These are phyloP conservation scores for Apotomis betuletana DNA, from an alignment of 2,888 invertebrate species.

Conservation along the genomic window DNA sequence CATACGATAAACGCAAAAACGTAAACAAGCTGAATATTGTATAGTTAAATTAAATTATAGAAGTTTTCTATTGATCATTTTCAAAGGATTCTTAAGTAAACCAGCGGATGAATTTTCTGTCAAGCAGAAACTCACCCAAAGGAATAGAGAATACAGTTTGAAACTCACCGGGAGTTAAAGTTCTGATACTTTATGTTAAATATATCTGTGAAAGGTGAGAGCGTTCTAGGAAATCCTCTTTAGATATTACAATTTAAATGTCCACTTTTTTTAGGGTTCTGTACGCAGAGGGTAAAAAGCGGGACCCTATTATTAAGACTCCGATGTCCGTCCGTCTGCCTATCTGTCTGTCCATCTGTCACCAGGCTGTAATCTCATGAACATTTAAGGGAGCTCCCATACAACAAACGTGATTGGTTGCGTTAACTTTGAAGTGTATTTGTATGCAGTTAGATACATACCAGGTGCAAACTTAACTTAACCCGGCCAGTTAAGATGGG, in stretches of 20 bases:
- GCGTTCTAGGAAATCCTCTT: slow-evolving; percentile 54
- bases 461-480: no score
- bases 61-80: slow-evolving; percentile 28
- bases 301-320: no score
- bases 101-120: background rate
- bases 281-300: no score
- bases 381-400: no score
- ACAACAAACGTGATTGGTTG: no score
- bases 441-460: no score
- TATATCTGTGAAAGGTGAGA: slow-evolving; percentile 49
- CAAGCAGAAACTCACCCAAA: background rate
- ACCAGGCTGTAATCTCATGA: no score
- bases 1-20: background rate
- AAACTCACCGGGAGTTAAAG: no score
- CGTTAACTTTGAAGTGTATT: no score
- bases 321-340: no score
- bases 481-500: no score
- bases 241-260: slow-evolving; percentile 48
- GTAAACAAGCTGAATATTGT: background rate
- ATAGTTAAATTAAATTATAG: slow-evolving; percentile 15
- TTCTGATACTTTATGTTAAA: background rate
- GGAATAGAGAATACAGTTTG: background rate
- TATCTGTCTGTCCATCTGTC: no score
- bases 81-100: slow-evolving; percentile 4
- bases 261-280: slow-evolving; percentile 15